Evolutionary conservation across 2,888 invertebrate species (phyloP).

Genomic region (Priocnemis perturbator): DNA sequence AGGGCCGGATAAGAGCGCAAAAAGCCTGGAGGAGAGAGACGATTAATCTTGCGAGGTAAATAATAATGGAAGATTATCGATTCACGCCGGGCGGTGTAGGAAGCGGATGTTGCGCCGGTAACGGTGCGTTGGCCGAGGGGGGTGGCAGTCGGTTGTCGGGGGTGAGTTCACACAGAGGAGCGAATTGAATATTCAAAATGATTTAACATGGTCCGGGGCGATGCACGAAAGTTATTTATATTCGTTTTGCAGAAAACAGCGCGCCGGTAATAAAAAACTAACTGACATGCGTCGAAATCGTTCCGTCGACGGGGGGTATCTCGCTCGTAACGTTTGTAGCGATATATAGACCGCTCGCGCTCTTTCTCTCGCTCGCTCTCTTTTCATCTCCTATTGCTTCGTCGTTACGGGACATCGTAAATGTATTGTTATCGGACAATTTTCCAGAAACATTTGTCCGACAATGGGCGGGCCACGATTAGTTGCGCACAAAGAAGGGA

Average conservation of each 20-base stretch:
- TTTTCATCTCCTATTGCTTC: neutral
- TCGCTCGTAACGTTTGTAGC: too few species aligned
- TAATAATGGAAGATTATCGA: conserved; percentile 52
- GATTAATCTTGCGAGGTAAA: conserved; percentile 35
- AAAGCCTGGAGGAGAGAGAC: too few species aligned
- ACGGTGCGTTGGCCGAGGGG: too few species aligned
- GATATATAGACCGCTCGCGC: neutral
- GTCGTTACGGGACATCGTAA: conserved; percentile 1
- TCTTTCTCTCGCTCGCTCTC: neutral
- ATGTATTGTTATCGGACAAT: neutral
- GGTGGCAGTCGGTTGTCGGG: too few species aligned
- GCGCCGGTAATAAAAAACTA: too few species aligned
- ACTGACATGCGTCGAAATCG: too few species aligned
- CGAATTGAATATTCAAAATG: conserved; percentile 50
- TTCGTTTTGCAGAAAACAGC: too few species aligned
- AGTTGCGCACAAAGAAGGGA: conserved; percentile 2
- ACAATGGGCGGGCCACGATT: neutral
- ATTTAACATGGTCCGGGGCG: conserved; percentile 32
- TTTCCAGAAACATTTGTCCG: conserved; percentile 19
- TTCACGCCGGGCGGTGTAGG: conserved; percentile 20
- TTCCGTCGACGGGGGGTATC: too few species aligned
- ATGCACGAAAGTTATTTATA: conserved; percentile 27
- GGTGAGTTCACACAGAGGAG: conserved; percentile 23
- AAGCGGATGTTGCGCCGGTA: neutral
- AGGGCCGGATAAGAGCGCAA: too few species aligned